Evolutionary conservation across 2,888 invertebrate genomes (phyloP), one percentile per base, ranked within the genome.

Genomic region (Aplocera efformata): DNA sequence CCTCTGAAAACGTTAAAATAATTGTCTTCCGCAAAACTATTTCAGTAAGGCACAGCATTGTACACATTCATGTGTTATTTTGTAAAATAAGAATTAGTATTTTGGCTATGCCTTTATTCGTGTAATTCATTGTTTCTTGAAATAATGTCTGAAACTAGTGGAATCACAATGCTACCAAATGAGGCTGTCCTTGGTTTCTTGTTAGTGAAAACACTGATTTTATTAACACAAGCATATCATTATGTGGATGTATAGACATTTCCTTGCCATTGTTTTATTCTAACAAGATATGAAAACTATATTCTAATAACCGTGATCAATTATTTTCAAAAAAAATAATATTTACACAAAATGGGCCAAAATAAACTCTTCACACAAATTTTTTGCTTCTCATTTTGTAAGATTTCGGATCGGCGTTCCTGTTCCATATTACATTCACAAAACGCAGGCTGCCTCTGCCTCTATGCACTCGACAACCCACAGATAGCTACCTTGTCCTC

Each of bases 291-390:
- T 6, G 11, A n/a, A 33, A 35, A 42, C 30, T 36, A 33, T 30
- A 31, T 32, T 45, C 35, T 41, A 32, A 32, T 41, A 43, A 35
- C 58, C 50, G 50, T 58, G 53, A 57, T 54, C 53, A 40, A 61
- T 61, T 59, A 57, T 67, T 73, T 67, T 32, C 8, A 22, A 48
- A 59, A 56, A 65, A 71, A 72, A 73, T 72, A 70, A 73, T 73
- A 72, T 75, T 68, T 62, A 73, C 81, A 70, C 76, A 71, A 62
- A 75, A 73, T 73, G 47, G 66, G 71, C 80, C 80, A 79, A 78
- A 84, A 76, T 78, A 83, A 83, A 86, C 86, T 86, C 86, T 86
- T 86, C 86, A 86, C 84, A 78, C 68, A 67, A 74, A 62, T 49
- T 39, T 44, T 9, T 44, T 47, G 20, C 40, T 56, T 58, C 48